Percentiles rank a stretch among this genome's conserved stretches.
Evolutionary conservation across 1,140 invertebrate genomes (phyloP).

Genomic region (Mycetomoellerius zeteki): DNA sequence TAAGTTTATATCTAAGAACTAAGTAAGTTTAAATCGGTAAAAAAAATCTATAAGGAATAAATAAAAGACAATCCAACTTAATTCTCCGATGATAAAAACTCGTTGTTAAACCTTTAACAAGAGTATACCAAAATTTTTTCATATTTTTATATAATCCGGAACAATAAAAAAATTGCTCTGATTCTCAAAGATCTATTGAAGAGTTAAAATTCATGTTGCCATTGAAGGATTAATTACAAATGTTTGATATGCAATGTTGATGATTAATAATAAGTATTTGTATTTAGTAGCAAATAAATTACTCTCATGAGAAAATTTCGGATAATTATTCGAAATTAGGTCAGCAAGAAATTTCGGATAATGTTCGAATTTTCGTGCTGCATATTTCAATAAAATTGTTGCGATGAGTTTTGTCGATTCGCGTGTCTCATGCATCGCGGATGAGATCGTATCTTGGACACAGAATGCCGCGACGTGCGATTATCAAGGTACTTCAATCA

Average conservation of each 20-base stretch:
- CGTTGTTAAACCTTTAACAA: too few species aligned
- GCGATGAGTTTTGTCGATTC: not conserved
- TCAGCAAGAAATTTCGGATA: not conserved
- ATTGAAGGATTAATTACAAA: not conserved
- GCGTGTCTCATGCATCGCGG: not conserved
- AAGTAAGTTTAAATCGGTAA: too few species aligned
- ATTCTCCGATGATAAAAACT: too few species aligned
- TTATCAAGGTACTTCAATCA: constrained; percentile 3
- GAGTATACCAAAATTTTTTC: too few species aligned
- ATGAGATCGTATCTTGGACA: not conserved
- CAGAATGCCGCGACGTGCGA: not conserved
- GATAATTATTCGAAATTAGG: not conserved
- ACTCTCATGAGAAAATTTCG: not conserved
- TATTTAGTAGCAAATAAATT: not conserved
- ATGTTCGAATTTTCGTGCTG: not conserved
- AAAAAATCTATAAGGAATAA: too few species aligned
- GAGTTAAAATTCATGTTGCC: too few species aligned
- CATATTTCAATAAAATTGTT: not conserved
- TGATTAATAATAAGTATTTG: not conserved
- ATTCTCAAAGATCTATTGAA: too few species aligned
- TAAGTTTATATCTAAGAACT: too few species aligned
- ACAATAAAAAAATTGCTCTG: too few species aligned
- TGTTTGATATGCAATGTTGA: not conserved
- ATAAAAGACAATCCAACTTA: too few species aligned
- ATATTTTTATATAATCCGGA: too few species aligned